A percentile compares a stretch with the other conserved stretches of the same genome.
These are phyloP conservation scores for Zaprionus lineosus DNA, from an alignment of 2,888 invertebrate genomes.

Conservation along the genomic window DNA sequence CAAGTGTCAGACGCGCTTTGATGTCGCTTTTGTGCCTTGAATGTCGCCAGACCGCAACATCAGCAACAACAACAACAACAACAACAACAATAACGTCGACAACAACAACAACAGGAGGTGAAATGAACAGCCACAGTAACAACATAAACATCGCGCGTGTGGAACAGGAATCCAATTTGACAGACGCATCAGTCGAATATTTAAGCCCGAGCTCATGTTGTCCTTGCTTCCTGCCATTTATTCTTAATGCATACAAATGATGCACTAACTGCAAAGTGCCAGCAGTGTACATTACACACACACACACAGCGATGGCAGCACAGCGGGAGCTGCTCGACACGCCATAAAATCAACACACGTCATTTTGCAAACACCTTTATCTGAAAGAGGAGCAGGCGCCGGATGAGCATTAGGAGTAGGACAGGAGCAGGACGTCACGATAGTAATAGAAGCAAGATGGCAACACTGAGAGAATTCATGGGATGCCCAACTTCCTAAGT, in stretches of 20 bases:
- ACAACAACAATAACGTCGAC: not conserved
- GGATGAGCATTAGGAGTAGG: not conserved
- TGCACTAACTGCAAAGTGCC: conserved; percentile 71
- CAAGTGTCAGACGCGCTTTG: conserved; percentile 40
- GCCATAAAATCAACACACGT: conserved; percentile 69
- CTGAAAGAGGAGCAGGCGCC: not conserved
- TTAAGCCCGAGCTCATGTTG: conserved; percentile 8
- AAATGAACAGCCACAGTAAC: no score
- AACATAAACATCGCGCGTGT: not conserved
- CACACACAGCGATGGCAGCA: conserved; percentile 1
- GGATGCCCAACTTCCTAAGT: no score
- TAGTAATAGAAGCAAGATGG: not conserved
- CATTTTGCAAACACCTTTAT: conserved; percentile 49
- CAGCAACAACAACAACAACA: conserved; percentile 2
- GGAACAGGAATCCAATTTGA: conserved; percentile 35
- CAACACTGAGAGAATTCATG: not conserved
- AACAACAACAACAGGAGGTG: conserved; percentile 11
- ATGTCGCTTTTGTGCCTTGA: conserved; percentile 24
- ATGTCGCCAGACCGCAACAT: conserved; percentile 8
- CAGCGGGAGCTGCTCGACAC: conserved; percentile 26
- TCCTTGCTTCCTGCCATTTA: conserved; percentile 26
- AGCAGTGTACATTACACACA: conserved; percentile 25
- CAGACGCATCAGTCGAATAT: conserved; percentile 20
- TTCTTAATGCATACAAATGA: conserved; percentile 71
- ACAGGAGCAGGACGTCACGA: not conserved